These are phyloP conservation scores for Epinephelus coioides DNA, from an alignment of 2,797 vertebrate genomes.

Conservation along the genomic window DNA sequence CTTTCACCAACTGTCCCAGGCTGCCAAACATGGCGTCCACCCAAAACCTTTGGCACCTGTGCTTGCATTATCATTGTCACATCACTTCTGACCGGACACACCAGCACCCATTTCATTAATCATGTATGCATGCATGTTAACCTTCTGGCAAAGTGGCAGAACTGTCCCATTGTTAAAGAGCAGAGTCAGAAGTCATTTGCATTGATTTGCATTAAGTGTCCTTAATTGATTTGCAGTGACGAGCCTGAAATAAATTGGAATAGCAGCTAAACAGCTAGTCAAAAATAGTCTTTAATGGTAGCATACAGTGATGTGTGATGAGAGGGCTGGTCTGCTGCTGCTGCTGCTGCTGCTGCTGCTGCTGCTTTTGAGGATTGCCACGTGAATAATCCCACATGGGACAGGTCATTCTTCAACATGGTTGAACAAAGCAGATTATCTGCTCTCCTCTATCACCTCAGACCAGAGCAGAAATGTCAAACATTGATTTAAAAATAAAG, in stretches of 20 bases:
- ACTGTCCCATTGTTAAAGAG: constrained; percentile 40
- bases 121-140: constrained; percentile 37
- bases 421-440: constrained; percentile 73
- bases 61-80: constrained; percentile 44
- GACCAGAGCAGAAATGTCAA: constrained; percentile 46
- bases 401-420: constrained; percentile 57
- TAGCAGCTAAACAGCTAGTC: constrained; percentile 1
- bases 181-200: constrained; percentile 56
- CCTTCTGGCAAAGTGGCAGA: constrained; percentile 37
- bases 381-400: constrained; percentile 69
- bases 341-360: constrained; percentile 1
- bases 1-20: constrained; percentile 40
- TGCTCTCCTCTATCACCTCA: constrained; percentile 25
- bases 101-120: constrained; percentile 50
- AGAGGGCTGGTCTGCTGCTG: constrained; percentile 5
- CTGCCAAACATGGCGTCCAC: constrained; percentile 40
- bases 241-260: constrained; percentile 25
- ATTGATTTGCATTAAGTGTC: constrained; percentile 58
- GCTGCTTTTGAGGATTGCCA: constrained; percentile 46
- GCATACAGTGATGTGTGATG: constrained; percentile 6
- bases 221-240: constrained; percentile 48
- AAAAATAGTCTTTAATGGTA: constrained; percentile 21
- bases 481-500: constrained; percentile 20
- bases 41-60: constrained; percentile 59
- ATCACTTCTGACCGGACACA: constrained; percentile 37